phyloP scores from a whole-genome alignment of 2,113 vertebrate genomes.

The Cryptomyrus ogoouensis region DNA sequence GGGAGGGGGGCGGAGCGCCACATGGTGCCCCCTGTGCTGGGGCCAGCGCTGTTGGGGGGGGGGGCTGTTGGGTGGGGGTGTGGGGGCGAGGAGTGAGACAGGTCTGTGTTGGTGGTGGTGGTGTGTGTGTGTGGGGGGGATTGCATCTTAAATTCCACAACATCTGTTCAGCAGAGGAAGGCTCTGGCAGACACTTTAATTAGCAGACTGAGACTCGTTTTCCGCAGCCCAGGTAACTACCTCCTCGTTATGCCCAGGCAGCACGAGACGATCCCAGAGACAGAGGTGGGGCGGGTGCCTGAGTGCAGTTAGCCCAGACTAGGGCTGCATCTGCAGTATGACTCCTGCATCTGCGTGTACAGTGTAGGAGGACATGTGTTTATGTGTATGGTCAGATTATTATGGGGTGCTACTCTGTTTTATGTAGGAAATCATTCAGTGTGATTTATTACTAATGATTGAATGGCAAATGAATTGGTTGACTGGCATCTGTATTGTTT shows the following conservation, averaged over 20 bases:
- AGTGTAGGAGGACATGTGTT: not conserved
- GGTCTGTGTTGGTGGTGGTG: conserved; percentile 21
- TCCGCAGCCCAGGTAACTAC: conserved; percentile 44
- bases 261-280: not conserved
- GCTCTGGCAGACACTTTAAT: conserved; percentile 59
- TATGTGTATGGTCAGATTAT: not conserved
- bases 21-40: conserved; percentile 66
- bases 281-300: not conserved
- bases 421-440: not conserved
- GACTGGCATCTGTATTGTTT: not conserved
- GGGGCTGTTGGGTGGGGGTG: too few relatives aligned
- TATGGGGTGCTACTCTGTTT: not conserved
- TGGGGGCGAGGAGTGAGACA: conserved; percentile 50
- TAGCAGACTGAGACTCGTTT: conserved; percentile 55
- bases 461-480: not conserved
- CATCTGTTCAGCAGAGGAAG: conserved; percentile 72
- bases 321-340: not conserved
- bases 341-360: not conserved
- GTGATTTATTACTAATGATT: not conserved
- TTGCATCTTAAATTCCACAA: conserved; percentile 82
- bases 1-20: conserved; percentile 62
- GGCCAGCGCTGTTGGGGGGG: conserved; percentile 40
- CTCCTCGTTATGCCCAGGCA: not conserved
- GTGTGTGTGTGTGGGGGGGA: not conserved
- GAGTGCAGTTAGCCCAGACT: not conserved